phyloP scores from a whole-genome alignment of 2,888 invertebrate genomes.

The Sinelater perroti region DNA sequence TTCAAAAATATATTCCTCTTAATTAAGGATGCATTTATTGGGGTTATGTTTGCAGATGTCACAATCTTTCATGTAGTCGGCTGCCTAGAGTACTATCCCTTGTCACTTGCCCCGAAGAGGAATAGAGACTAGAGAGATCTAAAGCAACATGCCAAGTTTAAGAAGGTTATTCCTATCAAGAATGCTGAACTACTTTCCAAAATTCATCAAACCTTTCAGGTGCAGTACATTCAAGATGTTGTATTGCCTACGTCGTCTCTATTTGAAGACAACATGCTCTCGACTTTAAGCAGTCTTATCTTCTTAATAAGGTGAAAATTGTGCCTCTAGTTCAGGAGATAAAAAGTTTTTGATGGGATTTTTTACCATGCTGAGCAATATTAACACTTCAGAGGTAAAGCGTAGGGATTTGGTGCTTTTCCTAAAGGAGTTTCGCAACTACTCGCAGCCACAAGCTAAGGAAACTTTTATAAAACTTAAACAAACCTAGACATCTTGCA shows the following conservation, averaged over 20 bases:
- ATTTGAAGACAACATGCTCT: slow-evolving; percentile 98
- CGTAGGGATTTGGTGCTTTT: slow-evolving; percentile 95
- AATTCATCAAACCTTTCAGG: slow-evolving; percentile 99
- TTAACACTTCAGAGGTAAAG: slow-evolving; percentile 83
- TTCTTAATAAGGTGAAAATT: slow-evolving; percentile 99
- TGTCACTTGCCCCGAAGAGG: slow-evolving; percentile 82
- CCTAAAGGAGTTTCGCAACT: slow-evolving; percentile 98
- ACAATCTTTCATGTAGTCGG: slow-evolving; percentile 98
- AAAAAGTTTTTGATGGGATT: slow-evolving; percentile 95
- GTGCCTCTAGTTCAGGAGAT: slow-evolving; percentile 96
- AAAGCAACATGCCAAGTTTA: slow-evolving; percentile 88
- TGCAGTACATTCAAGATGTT: slow-evolving; percentile 99
- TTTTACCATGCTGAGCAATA: slow-evolving; percentile 91
- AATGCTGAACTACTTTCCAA: slow-evolving; percentile 95
- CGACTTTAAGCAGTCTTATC: slow-evolving; percentile 97
- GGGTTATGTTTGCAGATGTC: slow-evolving; percentile 97
- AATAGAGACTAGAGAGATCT: slow-evolving; percentile 99
- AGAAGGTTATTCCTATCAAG: slow-evolving; percentile 93
- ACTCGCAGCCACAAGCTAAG: slow-evolving; percentile 97
- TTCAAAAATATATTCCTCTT: slow-evolving; percentile 98
- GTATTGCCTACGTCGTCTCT: slow-evolving; percentile 98
- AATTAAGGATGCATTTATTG: slow-evolving; percentile 96
- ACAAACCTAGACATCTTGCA: slow-evolving; percentile 88
- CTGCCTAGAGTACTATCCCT: slow-evolving; percentile 97
- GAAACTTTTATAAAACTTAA: slow-evolving; percentile 97